A percentile compares a stretch with the other conserved stretches of the same genome.
Conservation (phyloP, 2,797 vertebrate species). For the Silurus aristotelis region DNA sequence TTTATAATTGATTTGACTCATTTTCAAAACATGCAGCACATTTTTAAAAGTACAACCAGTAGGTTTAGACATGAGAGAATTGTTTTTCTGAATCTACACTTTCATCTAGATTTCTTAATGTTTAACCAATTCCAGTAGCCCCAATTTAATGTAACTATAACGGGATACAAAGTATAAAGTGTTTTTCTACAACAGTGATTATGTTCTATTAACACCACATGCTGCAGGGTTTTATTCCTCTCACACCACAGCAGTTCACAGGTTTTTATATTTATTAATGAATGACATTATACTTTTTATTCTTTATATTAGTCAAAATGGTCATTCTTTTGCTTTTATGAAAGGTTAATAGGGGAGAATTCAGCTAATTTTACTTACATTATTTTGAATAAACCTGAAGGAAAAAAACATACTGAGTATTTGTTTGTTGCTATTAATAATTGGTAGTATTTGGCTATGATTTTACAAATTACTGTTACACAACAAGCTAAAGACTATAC, state of each 20-base stretch:
- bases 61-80: background rate
- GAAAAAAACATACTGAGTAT: background rate
- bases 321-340: background rate
- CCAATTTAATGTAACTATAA: background rate
- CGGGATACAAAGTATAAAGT: background rate
- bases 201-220: background rate
- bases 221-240: background rate
- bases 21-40: background rate
- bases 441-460: background rate
- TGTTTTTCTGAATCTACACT: background rate
- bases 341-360: background rate
- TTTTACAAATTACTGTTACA: background rate
- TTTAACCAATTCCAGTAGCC: background rate
- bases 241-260: background rate
- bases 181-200: background rate
- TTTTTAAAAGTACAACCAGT: background rate
- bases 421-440: too few species aligned
- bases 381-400: too few species aligned
- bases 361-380: too few species aligned
- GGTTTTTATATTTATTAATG: background rate
- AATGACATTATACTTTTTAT: background rate
- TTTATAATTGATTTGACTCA: background rate
- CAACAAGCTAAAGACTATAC: background rate
- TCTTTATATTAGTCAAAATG: background rate
- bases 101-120: background rate